These are phyloP conservation scores for Xylota sylvarum DNA, from an alignment of 2,888 invertebrate genomes.

Conservation along the genomic window DNA sequence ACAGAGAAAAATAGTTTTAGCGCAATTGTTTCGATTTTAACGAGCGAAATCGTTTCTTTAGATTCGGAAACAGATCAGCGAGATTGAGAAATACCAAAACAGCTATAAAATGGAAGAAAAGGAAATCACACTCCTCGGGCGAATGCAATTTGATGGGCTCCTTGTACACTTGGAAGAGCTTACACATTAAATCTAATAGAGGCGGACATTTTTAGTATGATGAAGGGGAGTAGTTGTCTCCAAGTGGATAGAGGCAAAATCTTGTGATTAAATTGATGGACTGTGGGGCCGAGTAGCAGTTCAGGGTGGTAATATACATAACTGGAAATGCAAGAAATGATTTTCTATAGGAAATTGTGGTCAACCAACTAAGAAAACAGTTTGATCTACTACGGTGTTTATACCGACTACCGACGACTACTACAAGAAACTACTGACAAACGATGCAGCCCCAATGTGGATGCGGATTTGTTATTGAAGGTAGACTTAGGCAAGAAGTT, in stretches of 20 bases:
- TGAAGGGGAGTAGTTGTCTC: neutral
- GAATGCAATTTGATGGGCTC: neutral
- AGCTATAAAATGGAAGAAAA: slow-evolving; percentile 17
- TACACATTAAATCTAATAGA: slow-evolving; percentile 21
- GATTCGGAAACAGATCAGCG: slow-evolving; percentile 22
- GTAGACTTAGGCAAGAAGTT: too few species aligned
- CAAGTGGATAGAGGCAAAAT: neutral
- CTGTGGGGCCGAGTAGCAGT: neutral
- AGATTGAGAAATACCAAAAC: slow-evolving; percentile 13
- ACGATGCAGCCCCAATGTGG: too few species aligned
- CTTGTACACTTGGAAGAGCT: slow-evolving; percentile 16
- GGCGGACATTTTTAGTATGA: slow-evolving; percentile 10
- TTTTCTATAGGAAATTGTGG: too few species aligned
- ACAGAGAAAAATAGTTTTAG: slow-evolving; percentile 8
- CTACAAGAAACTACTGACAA: too few species aligned
- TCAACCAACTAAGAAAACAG: too few species aligned
- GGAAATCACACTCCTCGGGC: neutral
- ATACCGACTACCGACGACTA: too few species aligned
- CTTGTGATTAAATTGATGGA: slow-evolving; percentile 23
- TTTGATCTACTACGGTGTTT: too few species aligned
- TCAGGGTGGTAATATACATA: neutral
- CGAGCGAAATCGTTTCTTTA: slow-evolving; percentile 36
- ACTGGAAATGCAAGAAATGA: too few species aligned
- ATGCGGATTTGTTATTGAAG: too few species aligned
- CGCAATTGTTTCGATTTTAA: slow-evolving; percentile 53